Evolutionary conservation across 2,888 invertebrate species (phyloP), one percentile per base, ranked within the genome.

Genomic region (Scaptomyza tumidula): DNA sequence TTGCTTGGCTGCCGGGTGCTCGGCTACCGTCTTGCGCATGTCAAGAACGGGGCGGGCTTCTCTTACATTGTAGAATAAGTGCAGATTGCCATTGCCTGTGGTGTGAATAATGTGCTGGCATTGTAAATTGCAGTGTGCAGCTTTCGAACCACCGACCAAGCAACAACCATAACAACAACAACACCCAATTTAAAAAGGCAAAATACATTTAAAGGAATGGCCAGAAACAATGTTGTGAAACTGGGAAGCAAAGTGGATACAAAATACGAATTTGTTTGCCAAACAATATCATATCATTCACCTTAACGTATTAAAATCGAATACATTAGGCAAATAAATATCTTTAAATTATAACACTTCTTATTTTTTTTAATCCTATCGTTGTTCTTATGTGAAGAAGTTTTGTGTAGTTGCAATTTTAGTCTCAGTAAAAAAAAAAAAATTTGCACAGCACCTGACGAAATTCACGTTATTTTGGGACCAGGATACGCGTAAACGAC

Each of bases 51-150:
- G 75, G 74, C 63, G 71, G 74, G n/a, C 35, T 50, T 60, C 61
- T 49, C 63, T 66, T 66, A 63, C 60, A 74, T 71, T 68, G 48
- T 71, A 63, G 43, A 60, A 31, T 37, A 53, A 59, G 57, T 48
- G 46, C 33, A 45, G 49, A 60, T 53, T 57, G 57, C 37, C 49
- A 61, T 61, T 64, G 74, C 71, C 72, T 72, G 71, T 77, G 77
- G 81, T 84, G 86, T 86, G 77, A 84, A 84, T 84, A 86, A 84
- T 84, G 75, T 73, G 69, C 41, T 70, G 78, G 68, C 69, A 57
- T 59, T 68, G 41, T 67, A 78, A 86, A 84, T 86, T 70, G 62
- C 64, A 60, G 54, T 59, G 57, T 63, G 39, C 61, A 31, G 39
- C 14, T 56, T 41, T 14, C 4, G 10, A 37, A 6, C 14, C 11